Conservation (phyloP, 1,140 invertebrate species). For the Halesus radiatus region DNA sequence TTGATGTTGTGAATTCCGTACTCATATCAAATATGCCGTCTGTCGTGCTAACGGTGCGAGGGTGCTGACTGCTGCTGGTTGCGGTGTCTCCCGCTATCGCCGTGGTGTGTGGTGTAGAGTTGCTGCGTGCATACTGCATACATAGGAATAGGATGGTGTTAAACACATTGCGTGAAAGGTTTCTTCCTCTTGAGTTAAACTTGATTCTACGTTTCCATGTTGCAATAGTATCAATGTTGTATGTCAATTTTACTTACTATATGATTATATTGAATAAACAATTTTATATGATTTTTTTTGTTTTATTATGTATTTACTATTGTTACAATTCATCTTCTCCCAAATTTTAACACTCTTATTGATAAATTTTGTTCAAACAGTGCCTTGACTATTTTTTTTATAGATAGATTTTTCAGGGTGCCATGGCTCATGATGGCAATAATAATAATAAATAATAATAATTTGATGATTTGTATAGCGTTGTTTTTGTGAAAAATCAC, state of each 20-base stretch:
- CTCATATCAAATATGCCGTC: conserved; percentile 16
- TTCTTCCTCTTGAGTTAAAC: conserved; percentile 37
- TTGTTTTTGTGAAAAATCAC: no score
- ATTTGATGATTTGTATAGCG: no score
- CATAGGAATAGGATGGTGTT: conserved; percentile 15
- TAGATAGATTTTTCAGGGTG: no score
- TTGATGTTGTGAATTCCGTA: conserved; percentile 17
- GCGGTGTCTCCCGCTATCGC: not conserved
- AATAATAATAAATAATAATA: no score
- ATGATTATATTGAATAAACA: conserved; percentile 55
- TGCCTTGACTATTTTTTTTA: no score
- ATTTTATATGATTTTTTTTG: conserved; percentile 35
- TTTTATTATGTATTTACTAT: conserved; percentile 5
- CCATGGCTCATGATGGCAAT: no score
- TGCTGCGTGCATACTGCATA: not conserved
- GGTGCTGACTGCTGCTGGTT: no score
- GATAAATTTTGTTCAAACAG: no score
- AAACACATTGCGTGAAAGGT: conserved; percentile 36
- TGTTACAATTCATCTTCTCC: no score
- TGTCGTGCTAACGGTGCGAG: not conserved
- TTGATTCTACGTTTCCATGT: conserved; percentile 36
- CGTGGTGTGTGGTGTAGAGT: not conserved
- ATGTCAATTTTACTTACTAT: conserved; percentile 56
- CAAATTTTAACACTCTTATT: no score
- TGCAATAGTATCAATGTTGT: conserved; percentile 52